Base-by-base conservation (phyloP, 1,140 invertebrate genomes). In the Drosophila suzukii region DNA sequence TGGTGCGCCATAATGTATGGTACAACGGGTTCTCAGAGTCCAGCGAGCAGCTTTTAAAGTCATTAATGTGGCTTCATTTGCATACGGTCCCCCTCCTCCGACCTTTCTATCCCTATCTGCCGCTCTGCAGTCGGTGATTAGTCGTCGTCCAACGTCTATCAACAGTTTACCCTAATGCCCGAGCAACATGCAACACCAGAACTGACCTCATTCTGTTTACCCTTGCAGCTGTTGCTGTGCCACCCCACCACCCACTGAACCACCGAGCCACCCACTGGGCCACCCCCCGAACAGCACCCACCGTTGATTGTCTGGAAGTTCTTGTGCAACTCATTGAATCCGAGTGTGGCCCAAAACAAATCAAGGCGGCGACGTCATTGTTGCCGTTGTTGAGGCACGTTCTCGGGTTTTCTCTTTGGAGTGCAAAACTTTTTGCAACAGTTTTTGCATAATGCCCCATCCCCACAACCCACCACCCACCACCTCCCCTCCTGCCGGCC, bases 101-200 rank as follows among this genome's bases (percentile, higher is more conserved):
- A 32, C 57, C 34, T 20, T 39, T 32, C 58, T 41, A 32, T 56
- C 50, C 24, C 39, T 57, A 55, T 47, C n/a, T 34, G 27, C 11
- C 46, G 20, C 13, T 57, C 24, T 84, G 70, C 74, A 74, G 83
- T 65, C 66, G 79, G 75, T 89, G 83, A 88, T 88, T 88, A 89
- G 83, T 77, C 66, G 80, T 67, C 53, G 68, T 46, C 55, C 63
- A 55, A 80, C 72, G 84, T 88, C 83, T 80, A 88, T 88, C 83
- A 88, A 88, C 84, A 88, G 83, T 83, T 78, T 89, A 78, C 79
- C 63, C 83, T 88, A 88, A 89, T 88, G 83, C 71, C 79, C 71
- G 27, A 71, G 72, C 84, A 89, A 88, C 83, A 88, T 88, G 84
- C 83, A 89, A 89, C 62, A 78, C 55, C 54, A 78, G 59, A 65